Conservation (phyloP, 2,113 vertebrate species). For the Danionella cerebrum region DNA sequence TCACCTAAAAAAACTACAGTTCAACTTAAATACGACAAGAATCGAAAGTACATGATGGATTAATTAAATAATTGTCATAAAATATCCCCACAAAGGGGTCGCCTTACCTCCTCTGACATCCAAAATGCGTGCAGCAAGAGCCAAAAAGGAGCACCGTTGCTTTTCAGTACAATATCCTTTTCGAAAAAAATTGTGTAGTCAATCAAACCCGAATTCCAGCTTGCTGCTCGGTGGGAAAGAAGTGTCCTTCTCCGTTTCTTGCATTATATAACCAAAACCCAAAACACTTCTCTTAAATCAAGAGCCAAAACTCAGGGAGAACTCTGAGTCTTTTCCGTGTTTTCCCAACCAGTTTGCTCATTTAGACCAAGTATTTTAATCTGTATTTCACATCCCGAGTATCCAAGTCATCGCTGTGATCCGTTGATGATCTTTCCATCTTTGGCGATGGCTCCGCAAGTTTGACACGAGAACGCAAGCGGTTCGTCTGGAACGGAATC, state of each 20-base stretch:
- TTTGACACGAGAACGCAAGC: background rate
- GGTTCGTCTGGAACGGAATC: background rate
- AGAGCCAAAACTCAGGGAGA: slow-evolving; percentile 5
- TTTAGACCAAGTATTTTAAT: slow-evolving; percentile 2
- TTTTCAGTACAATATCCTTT: background rate
- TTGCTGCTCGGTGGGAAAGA: background rate
- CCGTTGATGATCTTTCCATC: slow-evolving; percentile 5
- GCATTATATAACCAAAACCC: slow-evolving; percentile 27
- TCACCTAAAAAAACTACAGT: background rate
- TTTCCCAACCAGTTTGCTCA: slow-evolving; percentile 5
- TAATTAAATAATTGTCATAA: too few species aligned
- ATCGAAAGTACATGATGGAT: too few species aligned
- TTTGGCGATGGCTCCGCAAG: slow-evolving; percentile 7
- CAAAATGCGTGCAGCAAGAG: slow-evolving; percentile 20
- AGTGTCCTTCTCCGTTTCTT: slow-evolving; percentile 1
- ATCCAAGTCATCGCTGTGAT: slow-evolving; percentile 5
- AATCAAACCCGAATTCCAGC: background rate
- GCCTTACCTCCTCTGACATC: slow-evolving; percentile 40
- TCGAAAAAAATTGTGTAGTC: background rate
- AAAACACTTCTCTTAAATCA: slow-evolving; percentile 4
- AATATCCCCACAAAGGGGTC: background rate
- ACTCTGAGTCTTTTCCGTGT: slow-evolving; percentile 4
- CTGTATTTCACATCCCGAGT: background rate
- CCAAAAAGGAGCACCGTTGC: slow-evolving; percentile 5
- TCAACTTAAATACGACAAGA: too few species aligned